These are phyloP conservation scores for Pardosa pseudoannulata DNA, from an alignment of 2,888 invertebrate species.

Conservation along the genomic window DNA sequence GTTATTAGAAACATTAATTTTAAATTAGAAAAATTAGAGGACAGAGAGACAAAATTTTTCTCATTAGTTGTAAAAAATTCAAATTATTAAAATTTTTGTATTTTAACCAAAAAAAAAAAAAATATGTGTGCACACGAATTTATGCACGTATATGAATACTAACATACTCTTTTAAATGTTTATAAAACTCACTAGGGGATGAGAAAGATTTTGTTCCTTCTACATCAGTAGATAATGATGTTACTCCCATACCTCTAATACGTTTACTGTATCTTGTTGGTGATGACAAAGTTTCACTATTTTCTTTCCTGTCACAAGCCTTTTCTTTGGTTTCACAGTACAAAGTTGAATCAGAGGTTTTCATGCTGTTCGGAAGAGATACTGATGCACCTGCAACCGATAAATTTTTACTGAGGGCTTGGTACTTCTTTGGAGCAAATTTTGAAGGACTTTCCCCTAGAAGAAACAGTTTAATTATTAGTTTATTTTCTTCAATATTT, in stretches of 20 bases:
- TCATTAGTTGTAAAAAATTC: no score
- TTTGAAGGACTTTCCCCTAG: constrained; percentile 40
- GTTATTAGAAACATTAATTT: no score
- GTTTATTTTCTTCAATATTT: no score
- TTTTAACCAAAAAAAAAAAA: no score
- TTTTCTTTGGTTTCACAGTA: constrained; percentile 28
- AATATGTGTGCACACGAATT: no score
- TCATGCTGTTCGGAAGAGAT: background rate
- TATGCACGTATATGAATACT: no score
- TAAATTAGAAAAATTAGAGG: no score
- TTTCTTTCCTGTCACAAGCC: constrained; percentile 53
- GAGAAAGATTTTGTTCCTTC: constrained; percentile 18
- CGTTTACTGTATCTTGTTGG: constrained; percentile 64
- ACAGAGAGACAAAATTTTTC: no score
- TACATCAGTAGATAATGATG: constrained; percentile 8
- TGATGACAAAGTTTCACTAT: constrained; percentile 47
- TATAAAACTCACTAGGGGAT: constrained; percentile 43
- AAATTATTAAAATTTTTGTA: no score
- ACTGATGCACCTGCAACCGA: background rate
- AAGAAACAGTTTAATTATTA: no score
- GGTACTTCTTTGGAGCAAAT: constrained; percentile 31
- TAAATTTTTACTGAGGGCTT: constrained; percentile 6
- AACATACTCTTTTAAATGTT: background rate
- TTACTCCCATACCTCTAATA: constrained; percentile 40
- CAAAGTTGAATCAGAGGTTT: background rate